Percentiles rank a stretch among this genome's conserved stretches.
These are phyloP conservation scores for Andricus quercusramuli DNA, from an alignment of 2,888 invertebrate genomes.

Conservation along the genomic window DNA sequence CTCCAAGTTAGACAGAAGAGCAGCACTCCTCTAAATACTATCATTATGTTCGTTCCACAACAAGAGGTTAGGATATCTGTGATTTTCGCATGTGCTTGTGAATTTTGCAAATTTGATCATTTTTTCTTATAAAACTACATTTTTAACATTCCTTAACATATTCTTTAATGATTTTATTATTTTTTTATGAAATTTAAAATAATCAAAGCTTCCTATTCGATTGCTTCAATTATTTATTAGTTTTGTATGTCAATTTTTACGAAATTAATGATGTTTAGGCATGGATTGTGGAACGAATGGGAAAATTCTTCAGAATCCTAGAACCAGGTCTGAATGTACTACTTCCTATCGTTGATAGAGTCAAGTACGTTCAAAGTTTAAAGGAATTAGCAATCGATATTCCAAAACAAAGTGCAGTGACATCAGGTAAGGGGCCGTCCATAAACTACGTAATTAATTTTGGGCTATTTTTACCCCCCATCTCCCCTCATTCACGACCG, in stretches of 20 bases:
- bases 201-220: neutral
- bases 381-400: slow-evolving; percentile 99
- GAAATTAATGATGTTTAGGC: slow-evolving; percentile 82
- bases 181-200: slow-evolving; percentile 45
- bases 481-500: too few species aligned
- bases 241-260: neutral
- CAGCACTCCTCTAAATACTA: slow-evolving; percentile 92
- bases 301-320: slow-evolving; percentile 94
- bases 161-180: neutral
- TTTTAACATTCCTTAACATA: neutral
- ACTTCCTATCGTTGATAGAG: slow-evolving; percentile 93
- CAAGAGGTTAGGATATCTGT: slow-evolving; percentile 88
- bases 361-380: slow-evolving; percentile 98
- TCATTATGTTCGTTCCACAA: slow-evolving; percentile 98
- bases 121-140: neutral
- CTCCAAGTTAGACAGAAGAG: slow-evolving; percentile 76
- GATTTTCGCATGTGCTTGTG: neutral
- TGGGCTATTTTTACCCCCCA: too few species aligned
- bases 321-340: slow-evolving; percentile 97
- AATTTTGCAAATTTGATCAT: slow-evolving; percentile 16
- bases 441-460: slow-evolving; percentile 38
- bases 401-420: slow-evolving; percentile 98
- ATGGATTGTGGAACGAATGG: slow-evolving; percentile 99
- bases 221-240: neutral
- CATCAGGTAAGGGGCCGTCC: slow-evolving; percentile 81